Evolutionary conservation across 1,140 invertebrate genomes (phyloP), one percentile per base, ranked within the genome.

Genomic region (Aplysia californica): DNA sequence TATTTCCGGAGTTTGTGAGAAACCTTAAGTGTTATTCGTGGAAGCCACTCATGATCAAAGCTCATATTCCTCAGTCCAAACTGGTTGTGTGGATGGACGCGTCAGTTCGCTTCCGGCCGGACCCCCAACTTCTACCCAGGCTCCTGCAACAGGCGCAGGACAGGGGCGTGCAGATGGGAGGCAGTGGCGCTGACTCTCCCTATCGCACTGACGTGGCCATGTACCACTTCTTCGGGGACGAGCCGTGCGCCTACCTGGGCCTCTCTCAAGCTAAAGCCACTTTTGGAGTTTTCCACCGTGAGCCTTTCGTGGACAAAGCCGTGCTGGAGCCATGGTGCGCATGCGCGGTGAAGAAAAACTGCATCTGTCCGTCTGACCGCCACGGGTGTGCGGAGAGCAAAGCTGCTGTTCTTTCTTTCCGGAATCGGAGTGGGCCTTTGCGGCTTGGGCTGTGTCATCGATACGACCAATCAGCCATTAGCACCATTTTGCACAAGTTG

Each of bases 171-270:
- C 70, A 73, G 36, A 26, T 73, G 5, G 56, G 56, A 2, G 15
- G 56, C 4, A 5, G 4, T n/a, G 39, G 3, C n/a, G 55, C 33
- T 0, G 35, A 41, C 15, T 61, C 70, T 2, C 10, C 56, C n/a
- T 61, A 61, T 36, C 44, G 70, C 50, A 73, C 70, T n/a, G 18
- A 6, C 4, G 20, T 10, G 10, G 61, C 35, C 36, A 73, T 73
- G 70, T 73, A 61, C 36, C 70, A 73, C 35, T 73, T 38, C 70
- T 73, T 73, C 23, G 70, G 70, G 26, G 70, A 73, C 26, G 70
- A 73, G 33, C 70, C 70, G 18, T 73, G 70, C 35, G 58, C 58
- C 2, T 73, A 73, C 26, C 31, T 73, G 10, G 4, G 23, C 35
- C 6, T 73, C 4, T 31, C 33, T 4, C 70, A 73, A 61, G 56